phyloP scores from a whole-genome alignment of 2,888 invertebrate species.

The Flabesymbios commensalis region DNA sequence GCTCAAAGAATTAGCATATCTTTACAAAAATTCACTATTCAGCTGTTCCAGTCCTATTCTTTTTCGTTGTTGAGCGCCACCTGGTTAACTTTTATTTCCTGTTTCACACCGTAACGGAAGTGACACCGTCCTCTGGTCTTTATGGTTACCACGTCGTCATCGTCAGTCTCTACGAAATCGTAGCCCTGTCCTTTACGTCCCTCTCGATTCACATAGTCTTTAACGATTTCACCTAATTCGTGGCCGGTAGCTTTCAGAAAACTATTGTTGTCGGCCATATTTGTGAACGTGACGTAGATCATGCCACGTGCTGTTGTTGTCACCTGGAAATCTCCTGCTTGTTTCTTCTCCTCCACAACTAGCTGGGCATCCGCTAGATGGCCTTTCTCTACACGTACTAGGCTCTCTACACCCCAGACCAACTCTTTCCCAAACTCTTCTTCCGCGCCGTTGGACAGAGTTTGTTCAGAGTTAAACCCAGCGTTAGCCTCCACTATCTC shows the following conservation, averaged over 20 bases:
- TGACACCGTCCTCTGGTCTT: constrained; percentile 44
- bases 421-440: constrained; percentile 55
- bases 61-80: constrained; percentile 5
- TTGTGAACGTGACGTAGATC: constrained; percentile 56
- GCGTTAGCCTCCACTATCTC: constrained; percentile 60
- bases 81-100: constrained; percentile 56
- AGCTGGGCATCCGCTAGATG: constrained; percentile 55
- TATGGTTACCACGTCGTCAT: not conserved
- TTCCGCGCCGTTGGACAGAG: constrained; percentile 55
- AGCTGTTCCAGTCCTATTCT: too few species aligned
- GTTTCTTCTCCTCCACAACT: constrained; percentile 52
- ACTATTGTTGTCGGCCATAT: constrained; percentile 59
- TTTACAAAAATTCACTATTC: too few species aligned
- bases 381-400: constrained; percentile 42
- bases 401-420: constrained; percentile 59
- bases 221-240: constrained; percentile 50
- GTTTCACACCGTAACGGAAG: constrained; percentile 57
- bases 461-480: constrained; percentile 58
- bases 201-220: constrained; percentile 40
- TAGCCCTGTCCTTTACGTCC: constrained; percentile 7
- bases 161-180: not conserved
- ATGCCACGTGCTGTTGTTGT: constrained; percentile 52
- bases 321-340: constrained; percentile 54
- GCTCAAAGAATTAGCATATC: too few species aligned
- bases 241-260: constrained; percentile 56